Evolutionary conservation across 2,888 invertebrate genomes (phyloP).

Genomic region (Melanostoma scalare): DNA sequence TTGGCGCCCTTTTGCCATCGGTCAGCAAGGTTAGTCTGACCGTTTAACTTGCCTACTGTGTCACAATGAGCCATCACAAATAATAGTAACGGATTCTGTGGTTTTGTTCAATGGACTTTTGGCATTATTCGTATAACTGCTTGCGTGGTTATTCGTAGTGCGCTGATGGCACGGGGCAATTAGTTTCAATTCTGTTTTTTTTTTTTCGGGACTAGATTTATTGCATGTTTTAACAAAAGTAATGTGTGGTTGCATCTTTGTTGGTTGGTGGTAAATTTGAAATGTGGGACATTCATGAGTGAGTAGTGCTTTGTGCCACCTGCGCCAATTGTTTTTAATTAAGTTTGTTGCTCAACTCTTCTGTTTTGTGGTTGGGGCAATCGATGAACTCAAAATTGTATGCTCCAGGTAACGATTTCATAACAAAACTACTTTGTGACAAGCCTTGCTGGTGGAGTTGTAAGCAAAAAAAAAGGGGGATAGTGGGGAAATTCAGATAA

Average conservation of each 20-base stretch:
- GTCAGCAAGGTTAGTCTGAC: slow-evolving; percentile 38
- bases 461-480: no score
- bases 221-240: slow-evolving; percentile 36
- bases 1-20: background rate
- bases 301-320: slow-evolving; percentile 14
- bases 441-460: no score
- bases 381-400: no score
- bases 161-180: slow-evolving; percentile 50
- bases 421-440: no score
- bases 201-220: slow-evolving; percentile 24
- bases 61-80: slow-evolving; percentile 35
- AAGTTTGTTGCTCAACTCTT: slow-evolving; percentile 56
- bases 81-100: slow-evolving; percentile 13
- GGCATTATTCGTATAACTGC: slow-evolving; percentile 38
- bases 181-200: slow-evolving; percentile 35
- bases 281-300: slow-evolving; percentile 13
- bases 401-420: no score
- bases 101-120: slow-evolving; percentile 13
- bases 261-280: slow-evolving; percentile 2
- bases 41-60: slow-evolving; percentile 10
- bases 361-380: slow-evolving; percentile 23
- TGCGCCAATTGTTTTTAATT: slow-evolving; percentile 35
- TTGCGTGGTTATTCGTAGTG: slow-evolving; percentile 1
- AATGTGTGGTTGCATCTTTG: slow-evolving; percentile 22
- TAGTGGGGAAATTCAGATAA: no score